phyloP scores from a whole-genome alignment of 2,888 invertebrate species.

The Apodemia zela region DNA sequence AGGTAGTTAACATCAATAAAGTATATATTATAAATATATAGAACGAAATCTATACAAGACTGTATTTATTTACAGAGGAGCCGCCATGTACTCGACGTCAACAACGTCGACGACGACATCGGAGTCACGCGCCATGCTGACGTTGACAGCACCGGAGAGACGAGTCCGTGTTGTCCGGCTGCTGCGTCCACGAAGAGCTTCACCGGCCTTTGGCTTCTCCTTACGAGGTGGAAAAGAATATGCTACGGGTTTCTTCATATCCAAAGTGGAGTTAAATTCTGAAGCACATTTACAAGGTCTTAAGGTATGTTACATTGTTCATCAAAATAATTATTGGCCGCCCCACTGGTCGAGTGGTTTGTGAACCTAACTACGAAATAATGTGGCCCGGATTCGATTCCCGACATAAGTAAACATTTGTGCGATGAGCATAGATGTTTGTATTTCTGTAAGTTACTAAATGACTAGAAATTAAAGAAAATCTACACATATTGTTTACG shows the following conservation, averaged over 20 bases:
- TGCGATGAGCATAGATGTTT: no score
- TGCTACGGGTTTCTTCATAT: conserved; percentile 95
- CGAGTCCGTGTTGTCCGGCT: conserved; percentile 66
- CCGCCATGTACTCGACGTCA: conserved; percentile 55
- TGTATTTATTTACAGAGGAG: conserved; percentile 35
- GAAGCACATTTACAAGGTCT: conserved; percentile 93
- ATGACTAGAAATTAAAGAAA: no score
- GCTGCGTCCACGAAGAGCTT: conserved; percentile 64
- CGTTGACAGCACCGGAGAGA: conserved; percentile 47
- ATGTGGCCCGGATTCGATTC: no score
- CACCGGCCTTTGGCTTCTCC: conserved; percentile 89
- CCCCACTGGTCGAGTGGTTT: no score
- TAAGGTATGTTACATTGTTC: conserved; percentile 80
- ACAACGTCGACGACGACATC: conserved; percentile 66
- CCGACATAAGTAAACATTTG: no score
- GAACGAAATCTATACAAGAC: no score
- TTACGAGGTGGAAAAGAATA: conserved; percentile 93
- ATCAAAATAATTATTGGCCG: no score
- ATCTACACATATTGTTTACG: no score
- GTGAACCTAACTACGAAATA: no score
- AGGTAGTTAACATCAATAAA: no score
- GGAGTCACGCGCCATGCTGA: conserved; percentile 44
- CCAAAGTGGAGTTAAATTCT: conserved; percentile 91
- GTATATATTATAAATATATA: no score
- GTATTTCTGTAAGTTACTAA: no score